Evolutionary conservation across 1,140 invertebrate species (phyloP), one percentile per base, ranked within the genome.

Genomic region (Formica exsecta): DNA sequence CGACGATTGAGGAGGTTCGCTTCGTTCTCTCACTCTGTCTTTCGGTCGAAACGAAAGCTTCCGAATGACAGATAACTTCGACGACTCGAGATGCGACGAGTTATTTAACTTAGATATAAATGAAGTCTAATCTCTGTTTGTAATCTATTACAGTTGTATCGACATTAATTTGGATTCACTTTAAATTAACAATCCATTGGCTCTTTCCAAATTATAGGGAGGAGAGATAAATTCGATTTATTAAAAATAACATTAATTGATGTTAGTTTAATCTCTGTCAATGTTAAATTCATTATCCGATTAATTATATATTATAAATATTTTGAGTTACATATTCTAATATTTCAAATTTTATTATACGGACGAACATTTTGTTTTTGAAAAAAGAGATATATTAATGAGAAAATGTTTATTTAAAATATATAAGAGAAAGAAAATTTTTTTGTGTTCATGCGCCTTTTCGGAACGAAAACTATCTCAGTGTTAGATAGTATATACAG

Each of bases 1-100:
- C 91, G 92, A 92, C 92, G 93, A 92, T 91, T 87, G 86, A 75
- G 79, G 89, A 92, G 87, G 62, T 61, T 90, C 62, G 75, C 68
- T 51, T 83, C 66, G 79, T 77, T 36, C 76, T 87, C 80, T 71
- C 77, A 68, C 81, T 87, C 32, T 11, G 19, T 51, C 13, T 57
- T 19, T 29, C 57, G 32, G 25, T 48, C 80, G 48, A 83, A 62
- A 62, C 62, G 66, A 83, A 80, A 61, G 54, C 54, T 54, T 54
- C 70, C 65, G 16, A 80, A 80, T 80, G 77, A 80, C 51, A 41
- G 77, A 80, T 80, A 80, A 80, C 77, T 70, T 70, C 16, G n/a
- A 62, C 38, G 76, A 68, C 32, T 70, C 48, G 64, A 22, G 3
- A 22, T 54, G 36, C 36, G 22, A 57, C 22, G 65, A 80, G 51